Evolutionary conservation across 2,113 vertebrate genomes (phyloP).

Genomic region (Limanda limanda): DNA sequence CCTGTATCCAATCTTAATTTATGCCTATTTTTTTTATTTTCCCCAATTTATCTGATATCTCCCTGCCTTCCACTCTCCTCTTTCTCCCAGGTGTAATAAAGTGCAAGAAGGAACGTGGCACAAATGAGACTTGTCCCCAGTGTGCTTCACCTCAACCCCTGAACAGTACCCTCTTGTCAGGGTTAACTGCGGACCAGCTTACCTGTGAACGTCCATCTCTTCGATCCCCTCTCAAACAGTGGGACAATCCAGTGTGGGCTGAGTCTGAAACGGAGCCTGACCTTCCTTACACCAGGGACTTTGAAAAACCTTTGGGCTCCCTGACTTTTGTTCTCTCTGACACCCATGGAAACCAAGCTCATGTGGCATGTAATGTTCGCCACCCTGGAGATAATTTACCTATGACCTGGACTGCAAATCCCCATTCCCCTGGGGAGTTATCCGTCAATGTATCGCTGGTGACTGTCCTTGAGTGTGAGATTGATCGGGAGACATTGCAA

Average conservation of each 20-base stretch:
- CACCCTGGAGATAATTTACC: conserved; percentile 71
- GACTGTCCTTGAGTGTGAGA: conserved; percentile 82
- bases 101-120: conserved; percentile 84
- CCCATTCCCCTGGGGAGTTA: conserved; percentile 58
- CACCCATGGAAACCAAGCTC: conserved; percentile 82
- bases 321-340: conserved; percentile 81
- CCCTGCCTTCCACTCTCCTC: not conserved
- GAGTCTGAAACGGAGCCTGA: conserved; percentile 81
- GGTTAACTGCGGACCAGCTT: conserved; percentile 68
- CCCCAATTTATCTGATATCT: not conserved
- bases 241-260: conserved; percentile 73
- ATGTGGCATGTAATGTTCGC: conserved; percentile 81
- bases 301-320: conserved; percentile 80
- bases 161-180: conserved; percentile 75
- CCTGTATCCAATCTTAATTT: no score
- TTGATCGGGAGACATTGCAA: conserved; percentile 82
- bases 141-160: conserved; percentile 79
- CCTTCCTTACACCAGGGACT: conserved; percentile 76
- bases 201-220: conserved; percentile 77
- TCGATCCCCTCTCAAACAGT: conserved; percentile 78
- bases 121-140: conserved; percentile 72
- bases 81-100: conserved; percentile 80
- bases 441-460: conserved; percentile 78
- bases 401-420: conserved; percentile 72
- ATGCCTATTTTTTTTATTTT: not conserved